These are phyloP conservation scores for Lasioglossum lativentre DNA, from an alignment of 2,888 invertebrate species.

Conservation along the genomic window DNA sequence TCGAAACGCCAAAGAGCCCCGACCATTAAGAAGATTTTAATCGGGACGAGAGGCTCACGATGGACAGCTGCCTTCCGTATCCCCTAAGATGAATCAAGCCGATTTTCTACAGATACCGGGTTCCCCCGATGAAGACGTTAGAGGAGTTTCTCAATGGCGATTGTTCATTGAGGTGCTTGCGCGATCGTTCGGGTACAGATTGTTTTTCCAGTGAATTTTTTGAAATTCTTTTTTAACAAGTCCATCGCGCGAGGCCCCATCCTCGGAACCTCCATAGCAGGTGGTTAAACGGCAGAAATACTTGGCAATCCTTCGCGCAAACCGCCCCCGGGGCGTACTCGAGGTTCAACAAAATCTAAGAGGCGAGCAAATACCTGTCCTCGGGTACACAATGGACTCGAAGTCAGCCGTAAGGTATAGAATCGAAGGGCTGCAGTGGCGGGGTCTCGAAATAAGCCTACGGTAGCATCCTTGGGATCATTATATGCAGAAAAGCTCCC, in stretches of 20 bases:
- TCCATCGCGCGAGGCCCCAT: not conserved
- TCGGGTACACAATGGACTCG: slow-evolving; percentile 41
- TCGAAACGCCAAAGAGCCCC: slow-evolving; percentile 10
- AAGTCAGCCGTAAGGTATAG: not conserved
- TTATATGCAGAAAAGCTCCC: slow-evolving; percentile 46
- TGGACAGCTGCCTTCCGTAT: slow-evolving; percentile 5
- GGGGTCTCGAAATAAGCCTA: slow-evolving; percentile 62
- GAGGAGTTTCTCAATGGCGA: not conserved
- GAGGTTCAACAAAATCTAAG: slow-evolving; percentile 23
- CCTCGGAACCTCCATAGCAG: not conserved
- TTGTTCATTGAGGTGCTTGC: not conserved
- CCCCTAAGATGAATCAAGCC: not conserved
- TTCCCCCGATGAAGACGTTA: not conserved
- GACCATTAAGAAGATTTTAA: slow-evolving; percentile 51
- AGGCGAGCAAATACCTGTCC: slow-evolving; percentile 42
- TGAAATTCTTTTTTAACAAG: not conserved
- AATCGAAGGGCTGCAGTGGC: slow-evolving; percentile 32
- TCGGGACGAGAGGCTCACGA: slow-evolving; percentile 16
- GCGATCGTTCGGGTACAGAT: not conserved
- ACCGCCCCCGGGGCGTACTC: not conserved
- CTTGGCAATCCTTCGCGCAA: not conserved
- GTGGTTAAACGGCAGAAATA: not conserved
- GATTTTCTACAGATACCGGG: not conserved
- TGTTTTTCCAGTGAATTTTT: not conserved
- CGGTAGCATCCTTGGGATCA: slow-evolving; percentile 49